A percentile compares a stretch with the other conserved stretches of the same genome.
phyloP scores from a whole-genome alignment of 1,140 invertebrate genomes.

The Cydia fagiglandana region DNA sequence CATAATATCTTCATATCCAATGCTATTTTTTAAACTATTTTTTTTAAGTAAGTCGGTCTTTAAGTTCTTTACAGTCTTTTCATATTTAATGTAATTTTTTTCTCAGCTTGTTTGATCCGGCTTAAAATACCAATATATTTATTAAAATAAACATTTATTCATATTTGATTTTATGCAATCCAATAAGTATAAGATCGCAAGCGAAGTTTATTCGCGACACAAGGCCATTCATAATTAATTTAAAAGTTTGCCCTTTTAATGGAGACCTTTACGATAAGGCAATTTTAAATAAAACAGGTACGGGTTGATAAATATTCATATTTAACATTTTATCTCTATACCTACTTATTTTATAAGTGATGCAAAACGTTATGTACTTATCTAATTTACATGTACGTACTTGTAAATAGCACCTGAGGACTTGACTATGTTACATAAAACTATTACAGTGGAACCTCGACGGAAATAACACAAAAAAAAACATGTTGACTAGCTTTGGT shows the following conservation, averaged over 20 bases:
- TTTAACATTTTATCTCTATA: constrained; percentile 24
- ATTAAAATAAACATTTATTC: background rate
- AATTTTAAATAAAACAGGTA: constrained; percentile 31
- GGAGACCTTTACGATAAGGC: constrained; percentile 27
- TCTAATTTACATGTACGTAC: constrained; percentile 9
- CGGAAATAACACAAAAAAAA: background rate
- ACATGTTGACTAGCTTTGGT: background rate
- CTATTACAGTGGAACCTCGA: background rate
- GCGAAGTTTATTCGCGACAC: background rate
- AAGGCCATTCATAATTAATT: constrained; percentile 23
- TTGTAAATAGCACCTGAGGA: constrained; percentile 3
- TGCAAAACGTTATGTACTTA: constrained; percentile 8
- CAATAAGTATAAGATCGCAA: background rate
- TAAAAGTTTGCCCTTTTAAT: constrained; percentile 29
- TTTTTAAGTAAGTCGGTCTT: too few species aligned
- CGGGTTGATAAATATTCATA: constrained; percentile 29
- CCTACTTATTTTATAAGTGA: constrained; percentile 18
- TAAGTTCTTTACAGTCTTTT: too few species aligned
- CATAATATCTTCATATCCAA: too few species aligned
- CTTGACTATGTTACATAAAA: background rate
- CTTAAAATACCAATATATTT: background rate
- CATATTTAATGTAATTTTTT: too few species aligned
- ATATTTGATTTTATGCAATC: background rate
- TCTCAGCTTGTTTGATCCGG: too few species aligned
- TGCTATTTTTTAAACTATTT: too few species aligned